Evolutionary conservation across 2,113 vertebrate genomes (phyloP).

Genomic region (Caretta caretta): DNA sequence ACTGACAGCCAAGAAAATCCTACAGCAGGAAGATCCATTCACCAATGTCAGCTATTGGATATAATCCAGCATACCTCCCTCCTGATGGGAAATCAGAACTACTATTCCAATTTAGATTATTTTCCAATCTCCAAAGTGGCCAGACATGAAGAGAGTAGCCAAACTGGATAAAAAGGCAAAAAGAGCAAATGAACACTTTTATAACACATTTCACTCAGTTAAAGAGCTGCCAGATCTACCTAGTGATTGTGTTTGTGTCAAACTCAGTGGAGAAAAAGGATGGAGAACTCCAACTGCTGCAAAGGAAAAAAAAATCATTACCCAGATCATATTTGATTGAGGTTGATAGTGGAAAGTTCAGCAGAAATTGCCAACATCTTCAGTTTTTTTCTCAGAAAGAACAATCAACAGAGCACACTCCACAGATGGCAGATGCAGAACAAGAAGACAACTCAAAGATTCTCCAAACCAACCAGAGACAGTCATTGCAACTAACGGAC

Average conservation of each 20-base stretch:
- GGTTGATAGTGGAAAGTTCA: background rate
- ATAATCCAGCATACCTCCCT: background rate
- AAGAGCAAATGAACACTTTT: background rate
- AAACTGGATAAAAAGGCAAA: background rate
- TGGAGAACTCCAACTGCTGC: background rate
- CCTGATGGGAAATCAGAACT: background rate
- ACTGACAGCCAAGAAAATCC: background rate
- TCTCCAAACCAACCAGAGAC: background rate
- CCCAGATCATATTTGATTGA: background rate
- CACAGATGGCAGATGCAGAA: background rate
- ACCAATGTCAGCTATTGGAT: background rate
- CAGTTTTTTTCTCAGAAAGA: background rate
- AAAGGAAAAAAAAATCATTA: background rate
- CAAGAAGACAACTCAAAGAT: background rate
- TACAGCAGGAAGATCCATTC: background rate
- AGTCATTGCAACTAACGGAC: background rate
- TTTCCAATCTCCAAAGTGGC: background rate
- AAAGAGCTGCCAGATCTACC: background rate
- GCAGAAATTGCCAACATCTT: background rate
- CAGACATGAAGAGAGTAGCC: background rate
- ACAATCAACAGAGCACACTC: background rate
- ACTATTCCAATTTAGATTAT: background rate
- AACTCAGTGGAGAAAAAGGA: background rate
- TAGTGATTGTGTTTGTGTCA: background rate
- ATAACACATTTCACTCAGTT: background rate